Evolutionary conservation across 2,113 vertebrate species (phyloP).

Genomic region (Phrynosoma platyrhinos): DNA sequence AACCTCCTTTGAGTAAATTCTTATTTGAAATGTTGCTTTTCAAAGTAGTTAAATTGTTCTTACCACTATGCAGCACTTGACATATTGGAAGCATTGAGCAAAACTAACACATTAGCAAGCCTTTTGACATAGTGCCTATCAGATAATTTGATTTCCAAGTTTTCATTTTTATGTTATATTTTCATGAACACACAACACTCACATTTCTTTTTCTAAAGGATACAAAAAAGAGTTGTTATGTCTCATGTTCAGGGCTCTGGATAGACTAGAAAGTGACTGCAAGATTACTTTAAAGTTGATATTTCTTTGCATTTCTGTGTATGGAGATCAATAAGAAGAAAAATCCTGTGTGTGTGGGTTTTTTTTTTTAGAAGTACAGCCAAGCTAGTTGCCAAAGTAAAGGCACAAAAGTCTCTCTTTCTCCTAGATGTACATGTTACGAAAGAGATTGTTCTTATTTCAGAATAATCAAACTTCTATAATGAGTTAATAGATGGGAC

Average conservation of each 20-base stretch:
- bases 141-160: background rate
- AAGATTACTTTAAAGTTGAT: background rate
- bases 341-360: background rate
- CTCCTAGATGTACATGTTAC: background rate
- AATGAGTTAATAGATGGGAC: background rate
- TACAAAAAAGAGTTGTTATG: background rate
- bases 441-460: background rate
- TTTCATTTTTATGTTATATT: background rate
- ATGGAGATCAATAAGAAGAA: constrained; percentile 10
- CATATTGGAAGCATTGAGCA: background rate
- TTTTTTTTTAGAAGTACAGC: background rate
- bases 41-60: background rate
- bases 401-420: background rate
- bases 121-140: background rate
- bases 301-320: background rate
- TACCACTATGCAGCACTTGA: constrained; percentile 15
- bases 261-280: background rate
- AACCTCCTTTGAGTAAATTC: background rate
- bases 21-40: background rate
- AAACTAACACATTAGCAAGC: constrained; percentile 2
- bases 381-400: constrained; percentile 6
- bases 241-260: background rate
- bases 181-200: background rate
- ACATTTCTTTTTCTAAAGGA: background rate
- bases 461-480: background rate